These are phyloP conservation scores for Babylonia areolata DNA, from an alignment of 1,140 invertebrate species.

Conservation along the genomic window DNA sequence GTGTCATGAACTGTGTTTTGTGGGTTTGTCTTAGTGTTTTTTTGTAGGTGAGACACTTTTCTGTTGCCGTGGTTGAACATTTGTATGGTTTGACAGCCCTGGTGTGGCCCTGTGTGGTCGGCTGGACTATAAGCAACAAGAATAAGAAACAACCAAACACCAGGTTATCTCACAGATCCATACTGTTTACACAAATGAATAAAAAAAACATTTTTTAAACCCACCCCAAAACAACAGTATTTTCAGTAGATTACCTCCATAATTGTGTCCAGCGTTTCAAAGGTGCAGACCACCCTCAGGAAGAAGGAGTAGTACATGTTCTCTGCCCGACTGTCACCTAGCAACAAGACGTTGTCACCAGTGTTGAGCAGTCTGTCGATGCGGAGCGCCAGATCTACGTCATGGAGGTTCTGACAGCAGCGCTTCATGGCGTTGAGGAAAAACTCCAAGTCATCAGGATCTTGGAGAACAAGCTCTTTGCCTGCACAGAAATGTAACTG, in stretches of 20 bases:
- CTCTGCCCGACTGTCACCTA: slow-evolving; percentile 22
- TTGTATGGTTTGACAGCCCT: no score
- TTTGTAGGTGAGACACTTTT: no score
- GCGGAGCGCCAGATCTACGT: slow-evolving; percentile 22
- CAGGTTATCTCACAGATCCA: no score
- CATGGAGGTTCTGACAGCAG: slow-evolving; percentile 20
- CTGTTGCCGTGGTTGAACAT: no score
- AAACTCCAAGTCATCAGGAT: slow-evolving; percentile 18
- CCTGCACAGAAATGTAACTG: not conserved
- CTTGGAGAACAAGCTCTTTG: not conserved
- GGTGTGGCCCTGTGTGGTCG: no score
- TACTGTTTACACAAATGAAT: no score
- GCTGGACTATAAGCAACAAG: no score
- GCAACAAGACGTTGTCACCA: slow-evolving; percentile 14
- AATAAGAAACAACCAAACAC: no score
- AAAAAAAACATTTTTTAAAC: no score
- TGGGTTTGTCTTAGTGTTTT: no score
- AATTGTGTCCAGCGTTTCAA: slow-evolving; percentile 34
- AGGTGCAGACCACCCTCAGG: slow-evolving; percentile 9
- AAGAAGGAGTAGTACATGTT: slow-evolving; percentile 36
- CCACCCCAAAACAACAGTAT: no score
- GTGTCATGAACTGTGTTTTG: no score
- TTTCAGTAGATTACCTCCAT: slow-evolving; percentile 23
- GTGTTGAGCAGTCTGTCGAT: slow-evolving; percentile 31
- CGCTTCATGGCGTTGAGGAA: slow-evolving; percentile 27